Conservation (phyloP, 2,888 invertebrate species). For the Morpho helenor region DNA sequence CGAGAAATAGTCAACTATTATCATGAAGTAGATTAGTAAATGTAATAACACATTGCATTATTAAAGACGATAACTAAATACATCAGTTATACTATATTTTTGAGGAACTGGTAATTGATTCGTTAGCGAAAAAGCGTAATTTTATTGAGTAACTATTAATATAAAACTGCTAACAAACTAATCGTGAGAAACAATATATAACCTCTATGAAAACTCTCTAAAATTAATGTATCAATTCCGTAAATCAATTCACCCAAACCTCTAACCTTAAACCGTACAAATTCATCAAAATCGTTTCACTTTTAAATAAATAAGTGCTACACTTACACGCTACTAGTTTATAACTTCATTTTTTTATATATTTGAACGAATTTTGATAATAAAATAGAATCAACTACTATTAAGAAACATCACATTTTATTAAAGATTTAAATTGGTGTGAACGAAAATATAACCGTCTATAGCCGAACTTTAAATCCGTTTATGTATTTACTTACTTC, state of each 20-base stretch:
- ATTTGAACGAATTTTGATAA: constrained; percentile 61
- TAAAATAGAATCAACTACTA: constrained; percentile 67
- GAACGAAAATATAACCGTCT: constrained; percentile 41
- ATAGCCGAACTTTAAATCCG: background rate
- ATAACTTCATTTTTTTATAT: constrained; percentile 61
- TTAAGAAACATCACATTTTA: constrained; percentile 65
- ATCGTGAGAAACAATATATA: constrained; percentile 9
- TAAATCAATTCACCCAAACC: constrained; percentile 16
- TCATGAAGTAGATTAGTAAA: too few relatives aligned
- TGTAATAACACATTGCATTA: background rate
- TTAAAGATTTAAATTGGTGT: constrained; percentile 45
- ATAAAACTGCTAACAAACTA: constrained; percentile 4
- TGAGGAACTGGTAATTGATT: constrained; percentile 9
- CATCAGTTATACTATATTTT: background rate
- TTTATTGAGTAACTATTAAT: constrained; percentile 5
- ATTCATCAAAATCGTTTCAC: constrained; percentile 35
- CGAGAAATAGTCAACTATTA: too few relatives aligned
- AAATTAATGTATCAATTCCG: constrained; percentile 21
- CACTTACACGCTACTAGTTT: constrained; percentile 66
- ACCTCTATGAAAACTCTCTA: constrained; percentile 9
- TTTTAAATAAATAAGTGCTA: constrained; percentile 62
- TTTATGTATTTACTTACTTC: background rate
- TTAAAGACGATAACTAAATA: background rate
- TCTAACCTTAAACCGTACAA: constrained; percentile 17
- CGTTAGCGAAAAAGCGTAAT: constrained; percentile 8